These are phyloP conservation scores for Caranx melampygus DNA, from an alignment of 2,113 vertebrate genomes.

Conservation along the genomic window DNA sequence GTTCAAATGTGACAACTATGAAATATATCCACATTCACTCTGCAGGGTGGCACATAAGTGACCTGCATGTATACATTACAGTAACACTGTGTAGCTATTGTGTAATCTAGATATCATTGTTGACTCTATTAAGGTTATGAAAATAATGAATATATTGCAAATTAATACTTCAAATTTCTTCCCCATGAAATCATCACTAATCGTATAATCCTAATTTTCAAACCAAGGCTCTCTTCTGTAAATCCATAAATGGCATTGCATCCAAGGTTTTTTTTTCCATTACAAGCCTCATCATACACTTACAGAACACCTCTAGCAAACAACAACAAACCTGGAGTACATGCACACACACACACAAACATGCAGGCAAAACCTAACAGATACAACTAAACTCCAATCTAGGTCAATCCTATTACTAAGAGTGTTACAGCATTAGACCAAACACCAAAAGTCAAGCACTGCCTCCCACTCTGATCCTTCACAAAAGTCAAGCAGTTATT, in stretches of 20 bases:
- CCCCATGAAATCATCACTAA: conserved; percentile 10
- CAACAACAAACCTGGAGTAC: conserved; percentile 28
- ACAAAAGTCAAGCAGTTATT: conserved; percentile 37
- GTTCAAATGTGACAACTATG: background rate
- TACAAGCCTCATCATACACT: conserved; percentile 6
- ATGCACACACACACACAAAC: conserved; percentile 1
- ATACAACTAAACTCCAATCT: conserved; percentile 36
- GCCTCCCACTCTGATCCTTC: conserved; percentile 49
- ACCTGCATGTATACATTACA: background rate
- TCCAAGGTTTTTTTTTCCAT: conserved; percentile 29
- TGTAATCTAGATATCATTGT: background rate
- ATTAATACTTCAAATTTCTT: background rate
- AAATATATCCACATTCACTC: background rate
- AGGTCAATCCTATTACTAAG: conserved; percentile 61
- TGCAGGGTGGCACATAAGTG: background rate
- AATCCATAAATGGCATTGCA: conserved; percentile 41
- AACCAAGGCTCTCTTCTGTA: conserved; percentile 14
- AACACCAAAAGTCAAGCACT: conserved; percentile 41
- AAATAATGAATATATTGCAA: background rate
- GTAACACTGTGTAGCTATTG: background rate
- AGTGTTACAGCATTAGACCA: conserved; percentile 17
- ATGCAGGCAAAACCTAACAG: conserved; percentile 1
- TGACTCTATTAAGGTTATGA: background rate
- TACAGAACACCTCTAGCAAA: conserved; percentile 31
- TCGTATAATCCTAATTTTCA: conserved; percentile 21